phyloP scores from a whole-genome alignment of 2,797 vertebrate genomes.

The Balearica regulorum region DNA sequence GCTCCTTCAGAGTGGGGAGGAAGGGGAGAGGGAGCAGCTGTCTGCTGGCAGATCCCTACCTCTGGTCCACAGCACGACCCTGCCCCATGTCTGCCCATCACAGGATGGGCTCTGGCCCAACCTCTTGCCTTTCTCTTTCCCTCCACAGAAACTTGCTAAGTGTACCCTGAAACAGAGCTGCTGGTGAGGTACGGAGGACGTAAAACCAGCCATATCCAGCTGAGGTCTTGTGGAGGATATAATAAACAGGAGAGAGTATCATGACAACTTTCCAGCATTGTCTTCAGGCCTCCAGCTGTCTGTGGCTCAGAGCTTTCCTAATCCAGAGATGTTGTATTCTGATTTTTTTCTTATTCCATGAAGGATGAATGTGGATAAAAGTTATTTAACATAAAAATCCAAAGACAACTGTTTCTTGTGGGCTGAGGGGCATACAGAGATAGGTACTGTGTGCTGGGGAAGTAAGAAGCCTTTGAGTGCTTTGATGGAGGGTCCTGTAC shows the following conservation, averaged over 20 bases:
- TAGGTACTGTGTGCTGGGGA: neutral
- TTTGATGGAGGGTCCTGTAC: neutral
- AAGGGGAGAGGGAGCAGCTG: rapidly evolving
- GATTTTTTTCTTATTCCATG: neutral
- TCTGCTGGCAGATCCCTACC: neutral
- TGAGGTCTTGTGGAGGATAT: neutral
- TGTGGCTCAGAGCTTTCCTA: neutral
- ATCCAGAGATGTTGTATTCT: neutral
- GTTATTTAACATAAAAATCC: neutral
- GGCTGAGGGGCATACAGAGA: neutral
- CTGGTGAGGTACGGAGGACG: neutral
- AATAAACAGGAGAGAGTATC: neutral
- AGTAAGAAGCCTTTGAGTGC: neutral
- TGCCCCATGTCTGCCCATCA: neutral
- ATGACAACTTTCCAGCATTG: neutral
- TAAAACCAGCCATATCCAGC: neutral
- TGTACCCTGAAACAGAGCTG: neutral
- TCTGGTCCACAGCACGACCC: neutral
- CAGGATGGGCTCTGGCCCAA: neutral
- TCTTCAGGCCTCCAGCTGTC: neutral
- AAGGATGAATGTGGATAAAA: neutral
- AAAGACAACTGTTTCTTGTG: neutral
- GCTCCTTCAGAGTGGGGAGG: neutral
- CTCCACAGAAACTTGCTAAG: neutral
- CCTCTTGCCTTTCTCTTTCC: neutral